Evolutionary conservation across 2,888 invertebrate genomes (phyloP).

Genomic region (Troides aeacus): DNA sequence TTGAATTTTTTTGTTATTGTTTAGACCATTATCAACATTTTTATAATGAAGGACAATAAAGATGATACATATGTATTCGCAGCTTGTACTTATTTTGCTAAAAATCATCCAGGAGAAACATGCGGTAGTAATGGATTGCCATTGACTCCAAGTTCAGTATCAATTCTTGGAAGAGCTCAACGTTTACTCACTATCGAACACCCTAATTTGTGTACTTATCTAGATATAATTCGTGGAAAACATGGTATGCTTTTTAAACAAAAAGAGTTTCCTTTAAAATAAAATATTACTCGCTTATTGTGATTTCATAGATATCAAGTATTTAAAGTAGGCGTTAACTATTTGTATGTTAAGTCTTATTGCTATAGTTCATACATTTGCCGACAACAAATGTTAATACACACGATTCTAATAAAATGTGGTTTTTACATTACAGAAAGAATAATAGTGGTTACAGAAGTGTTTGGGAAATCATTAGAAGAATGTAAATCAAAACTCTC

Average conservation of each 20-base stretch:
- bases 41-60: conserved; percentile 33
- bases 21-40: background rate
- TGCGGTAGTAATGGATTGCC: conserved; percentile 98
- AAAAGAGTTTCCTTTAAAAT: background rate
- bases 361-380: background rate
- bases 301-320: background rate
- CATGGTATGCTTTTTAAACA: conserved; percentile 83
- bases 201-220: conserved; percentile 91
- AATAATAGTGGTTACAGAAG: conserved; percentile 91
- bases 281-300: background rate
- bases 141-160: conserved; percentile 96
- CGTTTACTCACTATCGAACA: conserved; percentile 88
- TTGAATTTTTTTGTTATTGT: conserved; percentile 1
- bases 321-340: background rate
- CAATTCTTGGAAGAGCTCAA: conserved; percentile 94
- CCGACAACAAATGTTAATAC: background rate
- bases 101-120: conserved; percentile 91
- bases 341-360: background rate
- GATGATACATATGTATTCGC: conserved; percentile 78
- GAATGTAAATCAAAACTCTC: conserved; percentile 70
- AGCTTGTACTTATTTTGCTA: conserved; percentile 95
- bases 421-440: conserved; percentile 80
- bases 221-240: conserved; percentile 95
- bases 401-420: background rate
- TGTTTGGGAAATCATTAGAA: conserved; percentile 83